Conservation (phyloP, 2,797 vertebrate genomes). For the Urocyon cinereoargenteus region DNA sequence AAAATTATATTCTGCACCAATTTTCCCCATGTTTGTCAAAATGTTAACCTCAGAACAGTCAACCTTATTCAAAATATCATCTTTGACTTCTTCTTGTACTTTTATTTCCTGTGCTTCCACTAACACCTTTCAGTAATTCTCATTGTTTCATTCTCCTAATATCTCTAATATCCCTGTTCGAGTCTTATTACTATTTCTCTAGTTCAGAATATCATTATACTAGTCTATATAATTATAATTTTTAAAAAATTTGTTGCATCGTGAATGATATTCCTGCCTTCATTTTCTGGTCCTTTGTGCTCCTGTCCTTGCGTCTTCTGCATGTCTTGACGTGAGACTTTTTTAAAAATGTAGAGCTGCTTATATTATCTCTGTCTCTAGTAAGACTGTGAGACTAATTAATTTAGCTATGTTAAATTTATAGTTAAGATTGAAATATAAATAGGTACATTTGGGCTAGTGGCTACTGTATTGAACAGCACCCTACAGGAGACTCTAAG, state of each 20-base stretch:
- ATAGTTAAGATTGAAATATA: constrained; percentile 32
- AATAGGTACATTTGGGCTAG: background rate
- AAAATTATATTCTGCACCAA: background rate
- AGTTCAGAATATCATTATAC: background rate
- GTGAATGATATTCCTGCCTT: background rate
- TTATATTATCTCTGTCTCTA: constrained; percentile 5
- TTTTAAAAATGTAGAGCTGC: background rate
- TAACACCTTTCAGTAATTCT: background rate
- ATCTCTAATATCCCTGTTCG: background rate
- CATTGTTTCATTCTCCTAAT: background rate
- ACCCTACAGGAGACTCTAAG: background rate
- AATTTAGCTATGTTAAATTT: background rate
- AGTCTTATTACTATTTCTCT: background rate
- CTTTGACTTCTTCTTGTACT: background rate
- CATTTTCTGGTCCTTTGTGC: background rate
- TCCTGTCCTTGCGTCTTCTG: background rate
- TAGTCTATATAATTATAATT: background rate
- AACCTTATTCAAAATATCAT: background rate
- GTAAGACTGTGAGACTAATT: background rate
- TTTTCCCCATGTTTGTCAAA: background rate
- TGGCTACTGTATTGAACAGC: background rate
- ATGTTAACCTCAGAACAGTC: background rate
- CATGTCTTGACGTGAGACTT: background rate
- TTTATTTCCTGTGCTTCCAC: background rate
- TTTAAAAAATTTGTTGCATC: background rate